A percentile compares a stretch with the other conserved stretches of the same genome.
Conservation (phyloP, 2,113 vertebrate species). For the Uropsilus gracilis region DNA sequence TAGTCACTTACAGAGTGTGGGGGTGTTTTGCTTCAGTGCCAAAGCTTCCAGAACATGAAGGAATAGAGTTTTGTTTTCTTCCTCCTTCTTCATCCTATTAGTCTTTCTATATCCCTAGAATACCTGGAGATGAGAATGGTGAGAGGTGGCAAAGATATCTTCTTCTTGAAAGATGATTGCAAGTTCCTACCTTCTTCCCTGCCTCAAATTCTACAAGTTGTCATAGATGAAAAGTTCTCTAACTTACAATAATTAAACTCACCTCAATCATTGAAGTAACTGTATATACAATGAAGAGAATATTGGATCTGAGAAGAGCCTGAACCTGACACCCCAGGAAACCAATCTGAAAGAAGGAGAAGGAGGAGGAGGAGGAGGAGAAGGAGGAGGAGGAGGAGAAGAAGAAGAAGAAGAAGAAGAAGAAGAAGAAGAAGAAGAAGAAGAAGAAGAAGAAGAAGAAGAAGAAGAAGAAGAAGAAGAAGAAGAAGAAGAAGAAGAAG, state of each 20-base stretch:
- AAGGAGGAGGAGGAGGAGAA: too few relatives aligned
- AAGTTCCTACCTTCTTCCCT: background rate
- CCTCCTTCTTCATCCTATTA: background rate
- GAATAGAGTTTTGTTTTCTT: background rate
- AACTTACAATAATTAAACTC: background rate
- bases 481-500: too few relatives aligned
- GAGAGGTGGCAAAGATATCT: background rate
- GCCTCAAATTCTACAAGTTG: background rate
- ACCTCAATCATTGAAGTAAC: background rate
- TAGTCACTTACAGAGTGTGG: constrained; percentile 58
- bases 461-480: too few relatives aligned
- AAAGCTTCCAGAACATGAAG: background rate
- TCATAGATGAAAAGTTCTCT: background rate
- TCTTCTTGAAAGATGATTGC: background rate
- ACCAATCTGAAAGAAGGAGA: background rate
- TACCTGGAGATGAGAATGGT: background rate
- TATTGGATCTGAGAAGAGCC: background rate
- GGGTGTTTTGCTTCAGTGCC: constrained; percentile 21
- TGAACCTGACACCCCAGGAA: background rate
- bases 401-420: too few relatives aligned
- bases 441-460: too few relatives aligned
- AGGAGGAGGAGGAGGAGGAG: too few relatives aligned
- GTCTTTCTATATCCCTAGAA: background rate
- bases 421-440: too few relatives aligned
- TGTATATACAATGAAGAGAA: background rate